Evolutionary conservation across 2,888 invertebrate species (phyloP).

Genomic region (Hydropsyche betteni): DNA sequence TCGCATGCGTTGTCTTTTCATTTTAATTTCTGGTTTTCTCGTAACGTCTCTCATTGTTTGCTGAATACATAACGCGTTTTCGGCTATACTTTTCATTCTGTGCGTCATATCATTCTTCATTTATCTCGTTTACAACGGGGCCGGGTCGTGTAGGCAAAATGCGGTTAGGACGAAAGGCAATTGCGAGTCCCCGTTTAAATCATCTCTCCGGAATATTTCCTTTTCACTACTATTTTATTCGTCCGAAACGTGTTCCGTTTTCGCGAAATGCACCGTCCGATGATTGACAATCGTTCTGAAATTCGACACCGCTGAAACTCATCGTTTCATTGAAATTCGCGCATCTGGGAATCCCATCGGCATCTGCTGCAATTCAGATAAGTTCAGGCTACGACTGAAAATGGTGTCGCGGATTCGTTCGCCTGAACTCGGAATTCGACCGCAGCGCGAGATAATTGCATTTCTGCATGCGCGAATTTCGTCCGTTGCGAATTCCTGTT

Average conservation of each 20-base stretch:
- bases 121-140: neutral
- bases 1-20: too few relatives aligned
- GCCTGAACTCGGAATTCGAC: neutral
- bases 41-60: too few relatives aligned
- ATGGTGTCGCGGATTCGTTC: neutral
- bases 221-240: neutral
- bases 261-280: neutral
- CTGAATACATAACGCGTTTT: too few relatives aligned
- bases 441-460: conserved; percentile 11
- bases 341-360: too few relatives aligned
- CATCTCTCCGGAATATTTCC: neutral
- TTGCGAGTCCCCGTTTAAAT: neutral
- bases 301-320: too few relatives aligned
- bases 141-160: neutral
- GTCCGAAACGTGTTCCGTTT: neutral
- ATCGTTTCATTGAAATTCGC: too few relatives aligned
- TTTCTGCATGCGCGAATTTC: conserved; percentile 14
- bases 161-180: neutral
- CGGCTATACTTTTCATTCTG: neutral
- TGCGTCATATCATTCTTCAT: conserved; percentile 1
- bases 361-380: too few relatives aligned
- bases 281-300: too few relatives aligned
- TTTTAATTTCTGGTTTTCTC: too few relatives aligned
- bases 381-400: too few relatives aligned
- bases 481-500: neutral